These are phyloP conservation scores for Dendroctonus ponderosae DNA, from an alignment of 1,140 invertebrate species.

Conservation along the genomic window DNA sequence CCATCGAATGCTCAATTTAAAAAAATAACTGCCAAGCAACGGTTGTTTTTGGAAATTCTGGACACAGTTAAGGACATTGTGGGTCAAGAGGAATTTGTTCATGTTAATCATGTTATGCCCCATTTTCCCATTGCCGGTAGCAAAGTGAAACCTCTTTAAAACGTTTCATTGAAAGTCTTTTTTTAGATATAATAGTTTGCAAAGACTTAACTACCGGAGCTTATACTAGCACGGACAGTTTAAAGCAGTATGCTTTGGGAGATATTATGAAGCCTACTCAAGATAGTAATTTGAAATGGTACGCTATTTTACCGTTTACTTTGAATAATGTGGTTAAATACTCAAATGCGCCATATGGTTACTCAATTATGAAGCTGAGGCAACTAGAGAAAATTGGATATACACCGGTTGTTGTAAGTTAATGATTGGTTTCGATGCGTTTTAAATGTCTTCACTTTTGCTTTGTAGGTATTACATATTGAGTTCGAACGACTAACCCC, in stretches of 20 bases:
- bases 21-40: conserved; percentile 50
- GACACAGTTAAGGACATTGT: conserved; percentile 45
- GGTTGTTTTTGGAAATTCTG: conserved; percentile 52
- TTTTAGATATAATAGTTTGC: conserved; percentile 57
- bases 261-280: conserved; percentile 50
- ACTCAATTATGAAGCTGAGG: conserved; percentile 53
- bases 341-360: conserved; percentile 49
- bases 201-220: conserved; percentile 50
- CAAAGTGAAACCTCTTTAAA: not conserved
- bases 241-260: conserved; percentile 48
- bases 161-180: conserved; percentile 2
- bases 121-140: conserved; percentile 55
- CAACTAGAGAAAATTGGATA: conserved; percentile 61
- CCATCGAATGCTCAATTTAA: conserved; percentile 51
- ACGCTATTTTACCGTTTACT: conserved; percentile 51
- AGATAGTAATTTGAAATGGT: conserved; percentile 51
- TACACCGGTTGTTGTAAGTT: conserved; percentile 56
- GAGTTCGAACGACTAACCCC: not conserved
- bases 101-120: conserved; percentile 56
- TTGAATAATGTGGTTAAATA: conserved; percentile 50
- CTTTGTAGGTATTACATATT: conserved; percentile 24
- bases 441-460: too few species aligned
- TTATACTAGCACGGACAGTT: conserved; percentile 46
- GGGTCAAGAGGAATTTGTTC: conserved; percentile 50
- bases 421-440: not conserved